These are phyloP conservation scores for Synanceia verrucosa DNA, from an alignment of 2,797 vertebrate genomes.

Conservation along the genomic window DNA sequence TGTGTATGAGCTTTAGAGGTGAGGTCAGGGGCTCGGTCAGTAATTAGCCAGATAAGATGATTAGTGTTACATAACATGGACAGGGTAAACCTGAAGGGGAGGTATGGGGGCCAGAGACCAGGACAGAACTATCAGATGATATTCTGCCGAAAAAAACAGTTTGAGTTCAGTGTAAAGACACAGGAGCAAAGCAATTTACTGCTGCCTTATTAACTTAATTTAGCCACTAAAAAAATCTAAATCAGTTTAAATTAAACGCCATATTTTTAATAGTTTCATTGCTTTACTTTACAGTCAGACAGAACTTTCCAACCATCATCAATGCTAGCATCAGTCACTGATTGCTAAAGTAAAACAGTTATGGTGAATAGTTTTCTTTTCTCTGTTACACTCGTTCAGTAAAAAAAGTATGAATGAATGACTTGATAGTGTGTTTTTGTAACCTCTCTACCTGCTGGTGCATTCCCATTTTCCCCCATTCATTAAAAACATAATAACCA, in stretches of 20 bases:
- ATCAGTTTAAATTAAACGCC: too few relatives aligned
- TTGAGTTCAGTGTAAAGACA: too few relatives aligned
- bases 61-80: constrained; percentile 66
- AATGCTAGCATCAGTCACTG: too few relatives aligned
- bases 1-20: constrained; percentile 33
- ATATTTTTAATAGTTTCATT: too few relatives aligned
- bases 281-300: too few relatives aligned
- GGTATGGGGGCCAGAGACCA: not conserved
- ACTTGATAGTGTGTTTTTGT: constrained; percentile 10
- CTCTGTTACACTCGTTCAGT: not conserved
- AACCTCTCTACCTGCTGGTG: constrained; percentile 44
- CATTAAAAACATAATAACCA: constrained; percentile 42
- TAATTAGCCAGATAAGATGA: constrained; percentile 72
- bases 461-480: not conserved
- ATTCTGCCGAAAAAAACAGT: not conserved
- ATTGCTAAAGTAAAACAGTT: not conserved
- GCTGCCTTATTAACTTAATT: too few relatives aligned
- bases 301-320: too few relatives aligned
- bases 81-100: not conserved
- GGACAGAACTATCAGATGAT: not conserved
- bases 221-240: too few relatives aligned
- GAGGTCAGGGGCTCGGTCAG: constrained; percentile 45
- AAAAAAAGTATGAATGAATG: not conserved
- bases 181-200: too few relatives aligned
- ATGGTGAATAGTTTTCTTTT: not conserved